Percentiles rank a stretch among this genome's conserved stretches.
Evolutionary conservation across 1,140 invertebrate species (phyloP).

Genomic region (Branchinecta lindahli): DNA sequence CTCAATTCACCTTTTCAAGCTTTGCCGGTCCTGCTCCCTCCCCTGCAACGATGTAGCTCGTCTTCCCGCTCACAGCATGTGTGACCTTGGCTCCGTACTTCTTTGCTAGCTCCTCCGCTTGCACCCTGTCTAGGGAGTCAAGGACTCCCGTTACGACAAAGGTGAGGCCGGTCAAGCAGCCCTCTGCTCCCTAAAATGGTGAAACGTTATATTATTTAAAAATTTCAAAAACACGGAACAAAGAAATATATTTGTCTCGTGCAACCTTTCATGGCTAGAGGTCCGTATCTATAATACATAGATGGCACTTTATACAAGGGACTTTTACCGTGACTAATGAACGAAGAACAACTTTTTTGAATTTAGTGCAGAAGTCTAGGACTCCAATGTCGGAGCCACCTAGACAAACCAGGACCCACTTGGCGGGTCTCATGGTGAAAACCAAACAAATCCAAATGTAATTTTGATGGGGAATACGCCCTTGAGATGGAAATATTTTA

Average conservation of each 20-base stretch:
- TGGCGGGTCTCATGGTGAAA: too few relatives aligned
- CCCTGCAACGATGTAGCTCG: constrained; percentile 64
- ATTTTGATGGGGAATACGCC: too few relatives aligned
- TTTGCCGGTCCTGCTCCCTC: constrained; percentile 69
- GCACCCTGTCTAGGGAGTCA: constrained; percentile 71
- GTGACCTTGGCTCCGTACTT: constrained; percentile 66
- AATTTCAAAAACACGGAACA: constrained; percentile 15
- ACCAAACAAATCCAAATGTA: too few relatives aligned
- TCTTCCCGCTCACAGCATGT: constrained; percentile 54
- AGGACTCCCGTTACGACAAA: constrained; percentile 76
- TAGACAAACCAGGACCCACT: too few relatives aligned
- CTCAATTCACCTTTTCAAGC: constrained; percentile 43
- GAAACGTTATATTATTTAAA: background rate
- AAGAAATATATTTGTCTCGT: background rate
- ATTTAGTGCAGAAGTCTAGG: too few relatives aligned
- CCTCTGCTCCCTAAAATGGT: constrained; percentile 44
- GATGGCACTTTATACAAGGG: too few relatives aligned
- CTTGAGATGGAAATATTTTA: too few relatives aligned
- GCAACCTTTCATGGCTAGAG: background rate
- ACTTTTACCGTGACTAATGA: too few relatives aligned
- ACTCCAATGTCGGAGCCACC: too few relatives aligned
- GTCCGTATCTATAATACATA: constrained; percentile 12
- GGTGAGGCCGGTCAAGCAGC: constrained; percentile 55
- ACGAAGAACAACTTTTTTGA: too few relatives aligned
- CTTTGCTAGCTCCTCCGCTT: constrained; percentile 52